Base-by-base conservation (phyloP, 2,888 invertebrate genomes). In the Xanthorhoe designata region DNA sequence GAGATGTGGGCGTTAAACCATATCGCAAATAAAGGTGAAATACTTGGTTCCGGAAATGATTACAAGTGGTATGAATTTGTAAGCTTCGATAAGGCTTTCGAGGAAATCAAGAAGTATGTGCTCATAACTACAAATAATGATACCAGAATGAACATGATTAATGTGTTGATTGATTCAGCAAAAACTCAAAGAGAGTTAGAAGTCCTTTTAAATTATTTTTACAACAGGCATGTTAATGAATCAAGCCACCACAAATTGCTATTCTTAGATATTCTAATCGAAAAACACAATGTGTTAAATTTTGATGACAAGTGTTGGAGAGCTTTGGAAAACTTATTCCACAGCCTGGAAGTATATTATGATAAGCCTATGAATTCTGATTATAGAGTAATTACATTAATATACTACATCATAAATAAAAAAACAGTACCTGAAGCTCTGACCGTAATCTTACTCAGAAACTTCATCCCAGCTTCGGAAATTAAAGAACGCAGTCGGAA, bases 31-130 rank as follows among this genome's bases (percentile, higher is more conserved):
- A 58, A 32, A 18, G 63, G 70, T 13, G 81, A 80, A 64, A 32
- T 79, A 2, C 67, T 80, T n/a, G 80, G 80, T 4, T 64, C 61
- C 10, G 76, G 76, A 10, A 68, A 76, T 57, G 77, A 81, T 71
- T 83, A 73, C 58, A 68, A 70, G 9, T 85, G 81, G 83, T 84
- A 80, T 59, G 59, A 74, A 38, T 84, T 79, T 70, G 69, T 84
- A 0, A 71, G 71, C 13, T 84, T 79, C 58, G 64, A 75, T 54
- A 67, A 71, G 35, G 78, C 84, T 24, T 78, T 83, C 50, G 67
- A 63, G 24, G 75, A 68, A 55, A 77, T 80, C 17, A 78, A 82
- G 62, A 74, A 71, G 61, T 61, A 38, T 24, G 52, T 71, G 15
- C 18, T 45, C 15, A 61, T 64, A 0, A 52, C 67, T 7, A n/a